These are phyloP conservation scores for Enteromius anoplus DNA, from an alignment of 2,797 vertebrate genomes.

Conservation along the genomic window DNA sequence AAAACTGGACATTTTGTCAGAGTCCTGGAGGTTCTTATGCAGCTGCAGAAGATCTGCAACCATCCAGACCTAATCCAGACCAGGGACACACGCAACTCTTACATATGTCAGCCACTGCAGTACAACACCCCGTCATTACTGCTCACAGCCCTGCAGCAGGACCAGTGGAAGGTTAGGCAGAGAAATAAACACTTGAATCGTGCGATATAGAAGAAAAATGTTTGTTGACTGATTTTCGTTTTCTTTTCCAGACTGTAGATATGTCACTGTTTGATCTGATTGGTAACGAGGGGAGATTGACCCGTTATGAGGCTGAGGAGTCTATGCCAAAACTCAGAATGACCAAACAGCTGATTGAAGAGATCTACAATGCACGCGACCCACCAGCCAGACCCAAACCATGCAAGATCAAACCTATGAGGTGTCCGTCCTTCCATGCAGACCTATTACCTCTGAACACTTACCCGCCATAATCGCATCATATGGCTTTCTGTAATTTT, in stretches of 20 bases:
- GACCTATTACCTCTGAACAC: slow-evolving; percentile 3
- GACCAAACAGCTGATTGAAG: slow-evolving; percentile 88
- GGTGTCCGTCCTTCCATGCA: slow-evolving; percentile 67
- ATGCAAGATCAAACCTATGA: slow-evolving; percentile 90
- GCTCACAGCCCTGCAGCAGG: slow-evolving; percentile 79
- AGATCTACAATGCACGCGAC: slow-evolving; percentile 84
- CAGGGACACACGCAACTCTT: slow-evolving; percentile 80
- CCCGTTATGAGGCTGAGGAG: slow-evolving; percentile 83
- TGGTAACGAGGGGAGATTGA: slow-evolving; percentile 85
- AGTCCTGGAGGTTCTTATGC: slow-evolving; percentile 91
- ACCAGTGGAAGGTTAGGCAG: slow-evolving; percentile 80
- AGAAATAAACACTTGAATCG: neutral
- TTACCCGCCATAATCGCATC: too few species aligned
- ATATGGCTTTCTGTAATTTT: neutral
- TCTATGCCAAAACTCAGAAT: slow-evolving; percentile 84
- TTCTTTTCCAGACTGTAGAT: slow-evolving; percentile 76
- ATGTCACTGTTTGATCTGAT: slow-evolving; percentile 88
- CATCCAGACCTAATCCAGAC: slow-evolving; percentile 89
- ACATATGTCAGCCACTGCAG: slow-evolving; percentile 78
- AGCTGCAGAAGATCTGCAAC: slow-evolving; percentile 91
- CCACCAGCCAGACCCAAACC: slow-evolving; percentile 78
- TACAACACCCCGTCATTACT: slow-evolving; percentile 84
- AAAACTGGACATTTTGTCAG: slow-evolving; percentile 94
- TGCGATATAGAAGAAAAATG: neutral
- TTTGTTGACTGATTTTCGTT: neutral